These are phyloP conservation scores for Aulostomus chinensis DNA, from an alignment of 2,797 vertebrate species.

Conservation along the genomic window DNA sequence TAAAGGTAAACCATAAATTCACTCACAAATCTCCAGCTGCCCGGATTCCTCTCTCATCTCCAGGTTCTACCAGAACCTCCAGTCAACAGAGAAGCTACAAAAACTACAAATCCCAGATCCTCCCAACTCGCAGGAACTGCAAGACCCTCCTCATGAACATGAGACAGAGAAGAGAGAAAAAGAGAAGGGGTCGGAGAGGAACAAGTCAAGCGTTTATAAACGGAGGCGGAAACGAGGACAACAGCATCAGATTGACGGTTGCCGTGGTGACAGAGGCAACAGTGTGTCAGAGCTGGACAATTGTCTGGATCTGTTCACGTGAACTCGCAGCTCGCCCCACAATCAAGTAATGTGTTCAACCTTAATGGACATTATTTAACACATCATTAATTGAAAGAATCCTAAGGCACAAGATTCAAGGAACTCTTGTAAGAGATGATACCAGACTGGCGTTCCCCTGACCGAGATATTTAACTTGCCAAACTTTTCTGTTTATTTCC, in stretches of 20 bases:
- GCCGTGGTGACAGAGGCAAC: conserved; percentile 15
- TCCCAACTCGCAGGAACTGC: conserved; percentile 6
- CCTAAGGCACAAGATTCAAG: too few species aligned
- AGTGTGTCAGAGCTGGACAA: conserved; percentile 23
- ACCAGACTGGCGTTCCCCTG: too few species aligned
- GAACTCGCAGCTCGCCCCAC: conserved; percentile 1
- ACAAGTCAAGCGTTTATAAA: conserved; percentile 32
- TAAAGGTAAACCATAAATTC: background rate
- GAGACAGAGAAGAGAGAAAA: background rate
- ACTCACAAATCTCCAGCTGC: too few species aligned
- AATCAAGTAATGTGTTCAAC: too few species aligned
- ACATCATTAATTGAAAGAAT: too few species aligned
- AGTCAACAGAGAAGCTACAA: conserved; percentile 18
- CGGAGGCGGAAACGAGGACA: conserved; percentile 40
- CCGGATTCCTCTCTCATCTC: background rate
- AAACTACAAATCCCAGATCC: conserved; percentile 20
- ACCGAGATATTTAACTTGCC: too few species aligned
- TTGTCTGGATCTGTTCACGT: conserved; percentile 51
- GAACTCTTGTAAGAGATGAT: too few species aligned
- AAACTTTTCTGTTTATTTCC: too few species aligned
- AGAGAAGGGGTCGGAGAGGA: background rate
- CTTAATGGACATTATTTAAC: too few species aligned
- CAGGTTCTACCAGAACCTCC: conserved; percentile 64
- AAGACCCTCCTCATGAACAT: background rate
- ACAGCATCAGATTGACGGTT: conserved; percentile 13